Evolutionary conservation across 2,797 vertebrate genomes (phyloP), one percentile per base, ranked within the genome.

Genomic region (Catharus ustulatus): DNA sequence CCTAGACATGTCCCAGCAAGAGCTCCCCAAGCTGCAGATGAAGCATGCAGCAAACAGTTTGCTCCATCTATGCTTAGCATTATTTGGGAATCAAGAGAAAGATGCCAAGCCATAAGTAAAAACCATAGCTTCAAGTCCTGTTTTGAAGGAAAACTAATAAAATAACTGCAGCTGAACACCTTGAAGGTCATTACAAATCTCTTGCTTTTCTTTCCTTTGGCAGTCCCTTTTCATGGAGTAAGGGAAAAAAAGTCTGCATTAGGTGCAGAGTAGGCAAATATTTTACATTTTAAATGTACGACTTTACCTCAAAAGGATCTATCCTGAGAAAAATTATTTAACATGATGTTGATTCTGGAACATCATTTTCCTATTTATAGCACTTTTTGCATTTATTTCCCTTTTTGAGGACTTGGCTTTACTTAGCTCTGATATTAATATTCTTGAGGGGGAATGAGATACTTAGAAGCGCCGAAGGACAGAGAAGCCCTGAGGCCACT

Each of bases 401-500:
- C 64, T 77, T 93, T 79, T 36, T 68, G 68, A 92, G 83, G 57
- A 83, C 68, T 54, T 82, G 40, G 58, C 57, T 91, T 95, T 75
- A 84, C 90, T 72, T 13, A 90, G 81, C 52, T 92, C 77, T 38
- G 43, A 62, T 76, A 94, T 80, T 93, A 94, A 80, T 84, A 89
- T 83, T 74, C 74, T 74, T 64, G 42, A 90, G 78, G 52, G 80
- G 13, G 38, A 17, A 72, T 57, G 52, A 95, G 36, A 13, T 34
- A 48, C 85, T 92, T 83, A 89, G n/a, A 84, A 94, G 86, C 0
- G 3, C 62, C 8, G 0, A 94, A 93, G 83, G 94, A 93, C 43
- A 68, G 36, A 94, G 90, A 86, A 95, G 78, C 87, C 94, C 88
- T 24, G 54, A 93, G 91, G 95, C 94, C 86, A 55, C 49, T 51